Evolutionary conservation across 1,140 invertebrate genomes (phyloP), one percentile per base, ranked within the genome.

Genomic region (Pectinophora gossypiella): DNA sequence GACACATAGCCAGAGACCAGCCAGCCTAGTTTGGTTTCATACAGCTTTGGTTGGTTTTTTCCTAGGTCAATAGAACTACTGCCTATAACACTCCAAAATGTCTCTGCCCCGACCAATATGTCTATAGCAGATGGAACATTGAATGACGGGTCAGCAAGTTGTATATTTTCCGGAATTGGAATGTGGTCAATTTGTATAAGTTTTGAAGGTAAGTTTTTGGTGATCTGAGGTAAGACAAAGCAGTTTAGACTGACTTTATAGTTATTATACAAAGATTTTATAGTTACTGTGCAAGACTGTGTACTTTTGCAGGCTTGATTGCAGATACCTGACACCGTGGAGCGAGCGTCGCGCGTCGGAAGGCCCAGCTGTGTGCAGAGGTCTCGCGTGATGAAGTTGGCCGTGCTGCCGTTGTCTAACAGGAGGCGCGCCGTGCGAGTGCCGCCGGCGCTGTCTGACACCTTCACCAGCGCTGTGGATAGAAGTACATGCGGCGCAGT

Each of bases 11-110:
- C 56, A 22, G 56, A 51, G 9, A 64, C 49, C 6, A 68, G n/a
- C 65, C 65, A 64, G 40, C 62, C 62, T 13, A 65, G 36, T 54
- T 61, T 68, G 0, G 56, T 62, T 51, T 62, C 50, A 27, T 52
- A 56, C 10, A 61, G 40, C 12, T 57, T 64, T 35, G 65, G 65
- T 45, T 51, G 36, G 18, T 68, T 54, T 58, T 57, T 68, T 15
- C 57, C 59, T 55, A 68, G 57, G 5, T 61, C 46, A 43, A 69
- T 63, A 4, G 44, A 54, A 38, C 61, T 57, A 51, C 21, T 42
- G 15, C 46, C 19, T 57, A 69, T 38, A 9, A 63, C 19, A 43
- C 7, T 19, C 48, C 48, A 51, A 42, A 51, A 51, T 42, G 42
- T 13, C 2, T 51, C 36, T n/a, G 18, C 36, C 0, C 48, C 48